phyloP scores from a whole-genome alignment of 2,113 vertebrate species.

The Mohoua ochrocephala region DNA sequence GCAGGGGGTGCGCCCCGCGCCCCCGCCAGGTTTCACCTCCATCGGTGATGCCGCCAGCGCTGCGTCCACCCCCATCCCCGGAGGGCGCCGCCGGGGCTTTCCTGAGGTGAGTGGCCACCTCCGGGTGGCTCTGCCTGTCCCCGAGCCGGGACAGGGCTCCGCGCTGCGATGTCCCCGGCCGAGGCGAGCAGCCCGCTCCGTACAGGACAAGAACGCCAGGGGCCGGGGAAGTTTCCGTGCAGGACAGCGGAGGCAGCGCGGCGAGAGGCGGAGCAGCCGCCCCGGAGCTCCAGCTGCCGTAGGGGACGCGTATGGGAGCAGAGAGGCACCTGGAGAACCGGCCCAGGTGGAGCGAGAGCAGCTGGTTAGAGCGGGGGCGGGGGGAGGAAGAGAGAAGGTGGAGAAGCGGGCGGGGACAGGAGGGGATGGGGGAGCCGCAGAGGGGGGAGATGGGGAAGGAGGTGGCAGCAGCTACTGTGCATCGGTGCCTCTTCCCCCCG shows the following conservation, averaged over 20 bases:
- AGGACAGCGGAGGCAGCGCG: not conserved
- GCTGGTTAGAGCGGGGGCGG: not conserved
- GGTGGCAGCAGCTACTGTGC: not conserved
- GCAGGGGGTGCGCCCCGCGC: not conserved
- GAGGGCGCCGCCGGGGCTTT: not conserved
- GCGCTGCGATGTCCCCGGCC: accelerated
- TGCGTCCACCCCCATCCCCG: not conserved
- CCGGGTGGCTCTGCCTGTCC: not conserved
- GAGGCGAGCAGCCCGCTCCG: not conserved
- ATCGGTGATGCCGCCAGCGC: not conserved
- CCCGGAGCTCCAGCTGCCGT: not conserved
- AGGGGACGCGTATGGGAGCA: not conserved
- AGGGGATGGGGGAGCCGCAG: not conserved
- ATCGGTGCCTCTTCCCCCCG: not conserved
- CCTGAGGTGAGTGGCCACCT: conserved; percentile 4
- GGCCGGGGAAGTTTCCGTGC: not conserved
- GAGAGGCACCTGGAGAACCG: not conserved
- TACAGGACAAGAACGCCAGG: not conserved
- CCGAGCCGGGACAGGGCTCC: not conserved
- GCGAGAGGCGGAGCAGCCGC: no score
- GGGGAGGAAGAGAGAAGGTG: not conserved
- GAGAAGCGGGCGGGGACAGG: conserved; percentile 18
- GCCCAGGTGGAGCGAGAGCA: not conserved
- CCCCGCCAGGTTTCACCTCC: not conserved
- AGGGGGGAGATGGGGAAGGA: not conserved